Evolutionary conservation across 2,797 vertebrate species (phyloP).

Genomic region (Glossophaga mutica): DNA sequence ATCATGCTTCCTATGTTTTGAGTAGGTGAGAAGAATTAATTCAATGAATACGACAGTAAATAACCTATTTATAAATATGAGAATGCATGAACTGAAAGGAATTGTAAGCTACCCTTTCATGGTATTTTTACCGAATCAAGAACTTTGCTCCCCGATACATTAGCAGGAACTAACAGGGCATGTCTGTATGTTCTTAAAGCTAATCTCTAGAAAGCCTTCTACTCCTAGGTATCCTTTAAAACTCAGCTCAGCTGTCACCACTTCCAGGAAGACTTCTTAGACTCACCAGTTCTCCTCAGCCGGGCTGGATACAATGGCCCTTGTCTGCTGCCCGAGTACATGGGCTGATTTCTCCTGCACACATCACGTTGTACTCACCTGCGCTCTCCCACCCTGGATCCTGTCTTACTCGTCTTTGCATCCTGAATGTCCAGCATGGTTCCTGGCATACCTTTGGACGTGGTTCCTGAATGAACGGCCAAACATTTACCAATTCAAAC

Average conservation of each 20-base stretch:
- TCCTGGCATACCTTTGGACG: constrained; percentile 20
- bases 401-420: not conserved
- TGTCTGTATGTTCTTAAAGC: not conserved
- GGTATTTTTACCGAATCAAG: not conserved
- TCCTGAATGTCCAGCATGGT: not conserved
- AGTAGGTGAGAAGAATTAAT: not conserved
- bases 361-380: not conserved
- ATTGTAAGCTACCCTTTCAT: not conserved
- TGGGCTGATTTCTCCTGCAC: not conserved
- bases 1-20: not conserved
- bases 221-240: not conserved
- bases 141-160: not conserved
- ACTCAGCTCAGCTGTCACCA: not conserved
- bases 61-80: not conserved
- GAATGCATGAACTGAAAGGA: not conserved
- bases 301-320: not conserved
- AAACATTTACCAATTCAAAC: constrained; percentile 37
- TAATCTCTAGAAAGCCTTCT: not conserved
- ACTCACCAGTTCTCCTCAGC: not conserved
- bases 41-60: not conserved
- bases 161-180: not conserved
- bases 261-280: not conserved
- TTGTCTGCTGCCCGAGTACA: not conserved
- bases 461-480: constrained; percentile 47
- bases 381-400: not conserved